Percentiles rank a stretch among this genome's conserved stretches.
These are phyloP conservation scores for Marmota monax DNA, from an alignment of 2,113 vertebrate species.

Conservation along the genomic window DNA sequence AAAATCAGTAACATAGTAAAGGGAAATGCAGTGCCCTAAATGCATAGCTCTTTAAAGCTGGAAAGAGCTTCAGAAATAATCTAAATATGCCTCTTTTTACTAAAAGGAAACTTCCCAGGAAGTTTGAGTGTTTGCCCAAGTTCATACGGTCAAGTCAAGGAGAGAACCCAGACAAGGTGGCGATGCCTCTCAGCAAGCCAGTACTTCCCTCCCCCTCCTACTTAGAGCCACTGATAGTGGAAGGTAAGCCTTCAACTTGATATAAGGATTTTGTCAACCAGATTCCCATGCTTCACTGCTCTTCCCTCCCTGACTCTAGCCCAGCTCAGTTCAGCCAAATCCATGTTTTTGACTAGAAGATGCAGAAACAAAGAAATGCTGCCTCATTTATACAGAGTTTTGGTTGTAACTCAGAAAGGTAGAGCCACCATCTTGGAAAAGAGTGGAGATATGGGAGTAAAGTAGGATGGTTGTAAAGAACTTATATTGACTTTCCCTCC, in stretches of 20 bases:
- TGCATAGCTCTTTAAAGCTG: not conserved
- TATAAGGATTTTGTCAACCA: not conserved
- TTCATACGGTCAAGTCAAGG: not conserved
- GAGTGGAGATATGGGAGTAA: not conserved
- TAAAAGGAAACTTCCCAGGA: not conserved
- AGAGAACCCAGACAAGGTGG: not conserved
- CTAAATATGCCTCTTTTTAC: not conserved
- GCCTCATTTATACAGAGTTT: not conserved
- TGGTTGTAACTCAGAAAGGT: not conserved
- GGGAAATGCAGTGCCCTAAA: not conserved
- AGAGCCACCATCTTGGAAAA: not conserved
- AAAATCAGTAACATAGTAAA: conserved; percentile 42
- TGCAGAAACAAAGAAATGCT: not conserved
- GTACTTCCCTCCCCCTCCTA: not conserved
- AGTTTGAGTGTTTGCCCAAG: not conserved
- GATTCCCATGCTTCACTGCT: not conserved
- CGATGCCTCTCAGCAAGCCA: not conserved
- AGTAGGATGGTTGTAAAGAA: rapidly evolving
- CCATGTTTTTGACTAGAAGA: not conserved
- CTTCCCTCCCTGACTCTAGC: not conserved
- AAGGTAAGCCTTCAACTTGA: not conserved
- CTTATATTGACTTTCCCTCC: not conserved
- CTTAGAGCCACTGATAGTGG: not conserved
- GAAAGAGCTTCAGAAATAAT: not conserved
- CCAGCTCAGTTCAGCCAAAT: not conserved